Base-by-base conservation (phyloP, 2,797 vertebrate genomes). In the Synanceia verrucosa region DNA sequence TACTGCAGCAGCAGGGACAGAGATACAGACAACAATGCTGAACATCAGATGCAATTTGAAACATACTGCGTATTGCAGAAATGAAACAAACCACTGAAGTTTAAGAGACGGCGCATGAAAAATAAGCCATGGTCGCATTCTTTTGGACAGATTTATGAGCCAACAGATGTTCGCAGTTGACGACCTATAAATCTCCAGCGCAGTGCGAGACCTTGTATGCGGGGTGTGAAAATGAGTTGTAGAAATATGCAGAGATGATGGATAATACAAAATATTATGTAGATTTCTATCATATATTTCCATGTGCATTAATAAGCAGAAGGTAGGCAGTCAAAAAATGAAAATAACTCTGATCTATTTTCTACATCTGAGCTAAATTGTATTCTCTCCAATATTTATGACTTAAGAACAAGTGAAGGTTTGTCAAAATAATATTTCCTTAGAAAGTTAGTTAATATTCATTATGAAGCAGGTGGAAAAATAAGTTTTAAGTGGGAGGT, bases 111-210 rank as follows among this genome's bases (percentile, higher is more conserved):
- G 12, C 9, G 16, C 29, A 18, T 62, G 23, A 29, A 47, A 43
- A 52, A 51, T 11, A 28, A 34, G 3, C 14, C 16, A 2, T 5
- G 6, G 18, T 33, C 28, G 28, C 52, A 23, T 21, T 46, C 16
- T n/a, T 7, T 44, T 26, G 29, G 52, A 43, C 65, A 66, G 66
- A 48, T 80, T 83, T 48, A 63, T 52, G 46, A 67, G 65, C 53
- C 2, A 21, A 68, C 73, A 72, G 66, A 71, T 75, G 66, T 70
- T 44, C 14, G 4, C 62, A 19, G 16, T 80, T 71, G 71, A 37
- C 21, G 1, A 41, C 67, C n/a, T 53, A 33, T 41, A 53, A 48
- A 73, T 50, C 56, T 39, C 3, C 53, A 9, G 16, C 3, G 8
- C 19, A 51, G 23, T 19, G 18, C 21, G 10, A 60, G 39, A 18